phyloP scores from a whole-genome alignment of 1,140 invertebrate genomes.

The Babylonia areolata region DNA sequence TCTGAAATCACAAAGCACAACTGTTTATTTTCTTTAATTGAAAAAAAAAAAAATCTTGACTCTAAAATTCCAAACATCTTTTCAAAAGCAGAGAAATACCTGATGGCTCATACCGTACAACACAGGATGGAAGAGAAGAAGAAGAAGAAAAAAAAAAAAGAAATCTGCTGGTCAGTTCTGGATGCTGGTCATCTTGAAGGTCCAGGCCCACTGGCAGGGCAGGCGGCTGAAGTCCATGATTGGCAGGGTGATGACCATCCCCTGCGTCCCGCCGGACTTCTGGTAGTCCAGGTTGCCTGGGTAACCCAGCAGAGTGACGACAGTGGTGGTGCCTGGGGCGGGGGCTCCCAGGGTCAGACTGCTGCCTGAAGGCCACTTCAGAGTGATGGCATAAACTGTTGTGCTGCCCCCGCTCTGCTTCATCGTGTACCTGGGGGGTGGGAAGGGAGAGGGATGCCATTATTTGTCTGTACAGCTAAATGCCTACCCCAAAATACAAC shows the following conservation, averaged over 20 bases:
- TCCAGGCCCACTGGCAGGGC: slow-evolving; percentile 66
- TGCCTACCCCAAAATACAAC: too few species aligned
- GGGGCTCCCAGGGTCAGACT: slow-evolving; percentile 58
- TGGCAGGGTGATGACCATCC: slow-evolving; percentile 59
- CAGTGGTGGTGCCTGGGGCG: slow-evolving; percentile 46
- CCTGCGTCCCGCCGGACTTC: slow-evolving; percentile 40
- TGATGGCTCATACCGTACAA: too few species aligned
- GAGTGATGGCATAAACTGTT: slow-evolving; percentile 55
- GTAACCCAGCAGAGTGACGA: slow-evolving; percentile 62
- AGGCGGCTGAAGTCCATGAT: slow-evolving; percentile 53
- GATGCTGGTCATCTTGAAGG: slow-evolving; percentile 54
- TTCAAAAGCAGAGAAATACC: too few species aligned
- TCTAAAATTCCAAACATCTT: too few species aligned
- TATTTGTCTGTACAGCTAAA: too few species aligned
- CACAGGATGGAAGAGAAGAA: too few species aligned
- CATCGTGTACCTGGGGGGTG: slow-evolving; percentile 67
- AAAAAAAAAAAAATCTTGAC: too few species aligned
- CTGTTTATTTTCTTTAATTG: too few species aligned
- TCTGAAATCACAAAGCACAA: too few species aligned
- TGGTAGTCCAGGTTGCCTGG: slow-evolving; percentile 47
- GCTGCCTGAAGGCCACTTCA: slow-evolving; percentile 54
- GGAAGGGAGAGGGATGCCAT: too few species aligned
- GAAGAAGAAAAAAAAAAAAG: too few species aligned
- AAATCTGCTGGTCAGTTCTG: slow-evolving; percentile 29
- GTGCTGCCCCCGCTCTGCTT: slow-evolving; percentile 45